A percentile compares a stretch with the other conserved stretches of the same genome.
Evolutionary conservation across 2,888 invertebrate genomes (phyloP).

Genomic region (Macrosoma leucophasiata): DNA sequence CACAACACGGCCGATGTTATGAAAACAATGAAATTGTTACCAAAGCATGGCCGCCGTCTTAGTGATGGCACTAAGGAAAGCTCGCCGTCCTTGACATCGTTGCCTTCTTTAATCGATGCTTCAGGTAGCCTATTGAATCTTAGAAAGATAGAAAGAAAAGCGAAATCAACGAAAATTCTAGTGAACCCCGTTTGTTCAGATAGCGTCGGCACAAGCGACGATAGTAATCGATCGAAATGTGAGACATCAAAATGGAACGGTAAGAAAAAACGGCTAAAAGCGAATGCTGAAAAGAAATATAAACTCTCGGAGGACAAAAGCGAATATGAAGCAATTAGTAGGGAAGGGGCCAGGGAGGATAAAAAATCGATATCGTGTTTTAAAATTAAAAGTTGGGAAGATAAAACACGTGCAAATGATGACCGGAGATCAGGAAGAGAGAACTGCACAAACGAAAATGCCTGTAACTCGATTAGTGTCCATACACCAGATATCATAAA

Average conservation of each 20-base stretch:
- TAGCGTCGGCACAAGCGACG: constrained; percentile 56
- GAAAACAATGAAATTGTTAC: constrained; percentile 52
- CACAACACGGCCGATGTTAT: constrained; percentile 46
- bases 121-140: constrained; percentile 58
- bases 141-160: constrained; percentile 63
- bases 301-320: constrained; percentile 37
- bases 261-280: constrained; percentile 65
- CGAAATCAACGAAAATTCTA: constrained; percentile 68
- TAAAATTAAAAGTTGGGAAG: constrained; percentile 64
- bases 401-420: constrained; percentile 56
- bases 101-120: constrained; percentile 49
- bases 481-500: constrained; percentile 61
- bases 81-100: constrained; percentile 47
- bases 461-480: constrained; percentile 52
- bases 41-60: constrained; percentile 42
- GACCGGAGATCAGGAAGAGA: constrained; percentile 56
- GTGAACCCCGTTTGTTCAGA: constrained; percentile 69
- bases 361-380: constrained; percentile 68
- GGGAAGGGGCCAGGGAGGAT: constrained; percentile 54
- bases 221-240: constrained; percentile 56
- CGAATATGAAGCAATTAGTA: constrained; percentile 52
- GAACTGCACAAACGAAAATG: constrained; percentile 63
- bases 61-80: constrained; percentile 51
- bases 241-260: constrained; percentile 59
- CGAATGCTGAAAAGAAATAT: constrained; percentile 40